Base-by-base conservation (phyloP, 2,888 invertebrate genomes). In the Lycocerus yunnanus region DNA sequence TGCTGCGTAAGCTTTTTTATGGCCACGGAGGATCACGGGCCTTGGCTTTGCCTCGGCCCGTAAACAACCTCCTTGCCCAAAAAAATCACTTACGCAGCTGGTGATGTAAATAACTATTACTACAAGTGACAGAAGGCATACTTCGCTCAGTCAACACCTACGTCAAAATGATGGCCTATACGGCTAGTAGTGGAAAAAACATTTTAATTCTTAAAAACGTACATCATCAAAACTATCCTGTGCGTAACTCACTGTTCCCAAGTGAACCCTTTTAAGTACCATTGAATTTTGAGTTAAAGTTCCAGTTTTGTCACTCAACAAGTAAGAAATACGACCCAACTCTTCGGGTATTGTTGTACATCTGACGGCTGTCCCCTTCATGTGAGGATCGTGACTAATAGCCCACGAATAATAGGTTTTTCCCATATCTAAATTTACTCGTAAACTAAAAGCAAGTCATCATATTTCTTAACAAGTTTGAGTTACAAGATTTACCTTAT, bases 321-420 rank as follows among this genome's bases (percentile, higher is more conserved):
- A 89, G 87, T 98, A 99, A 20, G 96, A 96, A 80, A 99, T 96
- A 74, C 99, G 90, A 0, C 99, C 99, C 71, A 99, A 88, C 88
- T 99, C 99, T 88, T 99, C 99, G 0, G 99, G 98, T 80, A 99
- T 99, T 3, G 99, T 99, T 2, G 98, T 99, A 71, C 97, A 97
- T 8, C 99, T 91, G 76, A 98, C 98, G 10, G 98, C 97, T 0
- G 98, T 98, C 18, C 97, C 98, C 77, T 93, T 93, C 80, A 99
- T 98, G 81, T 95, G 92, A 71, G 94, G 93, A 88, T 99, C 99
- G 73, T 95, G 91, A 83, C 97, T 97, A 82, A 99, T 98, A 80
- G 95, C 93, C 95, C 97, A 99, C 0, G 99, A 97, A 87, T 99
- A 99, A 85, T 95, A 97, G 0, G 95, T 94, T 88, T 99, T 99